phyloP scores from a whole-genome alignment of 1,140 invertebrate species.

The Drosophila ercepeae region DNA sequence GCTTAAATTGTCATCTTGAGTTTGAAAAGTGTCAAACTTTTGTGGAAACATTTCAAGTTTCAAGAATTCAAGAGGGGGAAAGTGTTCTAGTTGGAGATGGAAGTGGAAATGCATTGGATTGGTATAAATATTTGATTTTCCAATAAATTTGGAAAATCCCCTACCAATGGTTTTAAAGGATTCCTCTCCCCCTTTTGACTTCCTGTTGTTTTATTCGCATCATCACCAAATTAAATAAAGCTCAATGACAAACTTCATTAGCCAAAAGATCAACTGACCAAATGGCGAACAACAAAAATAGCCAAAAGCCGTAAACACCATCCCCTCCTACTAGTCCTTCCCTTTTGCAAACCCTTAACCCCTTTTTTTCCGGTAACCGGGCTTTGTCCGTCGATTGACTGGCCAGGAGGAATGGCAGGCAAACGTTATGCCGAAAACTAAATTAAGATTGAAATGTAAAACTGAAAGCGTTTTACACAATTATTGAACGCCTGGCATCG shows the following conservation, averaged over 20 bases:
- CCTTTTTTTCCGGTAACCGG: neutral
- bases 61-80: neutral
- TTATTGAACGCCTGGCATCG: constrained; percentile 61
- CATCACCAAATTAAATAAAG: constrained; percentile 79
- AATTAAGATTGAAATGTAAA: constrained; percentile 84
- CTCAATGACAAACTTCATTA: constrained; percentile 83
- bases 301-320: constrained; percentile 29
- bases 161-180: constrained; percentile 9
- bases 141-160: neutral
- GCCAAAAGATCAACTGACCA: constrained; percentile 77
- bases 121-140: neutral
- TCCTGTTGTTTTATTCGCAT: constrained; percentile 31
- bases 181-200: too few species aligned
- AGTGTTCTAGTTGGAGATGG: neutral
- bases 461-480: constrained; percentile 84
- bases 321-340: neutral
- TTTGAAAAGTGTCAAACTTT: constrained; percentile 59
- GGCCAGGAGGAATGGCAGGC: constrained; percentile 47
- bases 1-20: constrained; percentile 78
- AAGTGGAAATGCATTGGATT: neutral
- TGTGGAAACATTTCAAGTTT: constrained; percentile 27
- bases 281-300: constrained; percentile 76
- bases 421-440: constrained; percentile 82
- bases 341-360: neutral
- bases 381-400: constrained; percentile 25